A percentile compares a stretch with the other conserved stretches of the same genome.
Conservation (phyloP, 2,797 vertebrate genomes). For the Sebastes hubbsi region DNA sequence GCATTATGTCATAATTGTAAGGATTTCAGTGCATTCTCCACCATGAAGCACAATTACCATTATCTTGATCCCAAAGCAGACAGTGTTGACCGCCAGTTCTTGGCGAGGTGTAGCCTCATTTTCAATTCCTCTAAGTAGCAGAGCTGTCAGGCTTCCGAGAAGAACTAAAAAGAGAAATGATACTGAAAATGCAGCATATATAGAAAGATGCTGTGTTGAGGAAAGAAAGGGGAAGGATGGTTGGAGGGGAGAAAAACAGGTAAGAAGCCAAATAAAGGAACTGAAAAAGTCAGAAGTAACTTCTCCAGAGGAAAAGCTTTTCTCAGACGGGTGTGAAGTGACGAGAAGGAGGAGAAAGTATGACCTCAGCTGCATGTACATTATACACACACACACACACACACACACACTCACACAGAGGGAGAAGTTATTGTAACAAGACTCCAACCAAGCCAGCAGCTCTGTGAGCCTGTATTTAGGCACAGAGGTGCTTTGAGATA, state of each 20-base stretch:
- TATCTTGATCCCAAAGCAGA: not conserved
- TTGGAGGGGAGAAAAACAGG: not conserved
- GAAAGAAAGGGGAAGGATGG: not conserved
- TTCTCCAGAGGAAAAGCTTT: not conserved
- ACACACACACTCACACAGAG: not conserved
- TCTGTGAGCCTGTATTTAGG: not conserved
- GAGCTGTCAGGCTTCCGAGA: not conserved
- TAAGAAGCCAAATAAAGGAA: not conserved
- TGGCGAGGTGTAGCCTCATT: not conserved
- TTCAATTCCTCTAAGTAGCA: not conserved
- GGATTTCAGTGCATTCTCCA: not conserved
- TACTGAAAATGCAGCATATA: not conserved
- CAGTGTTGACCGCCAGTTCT: not conserved
- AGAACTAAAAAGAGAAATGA: not conserved
- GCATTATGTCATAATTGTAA: not conserved
- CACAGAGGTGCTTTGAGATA: not conserved
- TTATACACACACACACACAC: not conserved
- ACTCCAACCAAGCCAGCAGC: not conserved
- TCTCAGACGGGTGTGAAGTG: not conserved
- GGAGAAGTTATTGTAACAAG: not conserved
- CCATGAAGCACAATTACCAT: not conserved
- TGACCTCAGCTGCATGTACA: not conserved
- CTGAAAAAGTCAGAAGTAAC: not conserved
- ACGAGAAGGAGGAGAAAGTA: not conserved
- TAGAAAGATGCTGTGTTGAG: not conserved